phyloP scores from a whole-genome alignment of 2,113 vertebrate genomes.

The Strix aluco region DNA sequence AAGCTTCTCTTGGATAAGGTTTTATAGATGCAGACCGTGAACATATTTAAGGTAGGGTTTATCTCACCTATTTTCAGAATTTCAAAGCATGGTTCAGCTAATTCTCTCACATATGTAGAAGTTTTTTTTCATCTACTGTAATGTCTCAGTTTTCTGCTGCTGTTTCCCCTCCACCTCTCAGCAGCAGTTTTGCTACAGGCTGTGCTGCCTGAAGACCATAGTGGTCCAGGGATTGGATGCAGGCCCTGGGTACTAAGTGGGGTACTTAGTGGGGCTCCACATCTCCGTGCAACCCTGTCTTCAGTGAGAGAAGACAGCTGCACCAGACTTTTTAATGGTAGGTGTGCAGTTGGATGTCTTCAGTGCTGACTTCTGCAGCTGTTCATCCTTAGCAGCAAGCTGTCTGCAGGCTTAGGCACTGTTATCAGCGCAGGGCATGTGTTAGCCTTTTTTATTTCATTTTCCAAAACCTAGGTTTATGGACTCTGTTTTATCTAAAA shows the following conservation, averaged over 20 bases:
- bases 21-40: not conserved
- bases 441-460: not conserved
- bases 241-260: not conserved
- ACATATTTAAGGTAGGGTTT: not conserved
- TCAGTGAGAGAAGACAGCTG: not conserved
- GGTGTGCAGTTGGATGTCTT: not conserved
- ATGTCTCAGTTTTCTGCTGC: not conserved
- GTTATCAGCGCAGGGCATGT: accelerated
- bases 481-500: not conserved
- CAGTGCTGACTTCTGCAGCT: not conserved
- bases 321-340: not conserved
- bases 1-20: not conserved
- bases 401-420: not conserved
- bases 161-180: not conserved
- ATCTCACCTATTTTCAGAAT: not conserved
- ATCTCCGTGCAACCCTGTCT: not conserved
- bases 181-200: not conserved
- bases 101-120: not conserved
- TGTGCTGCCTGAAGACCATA: accelerated
- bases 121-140: not conserved
- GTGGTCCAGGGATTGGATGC: not conserved
- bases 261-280: not conserved
- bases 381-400: not conserved
- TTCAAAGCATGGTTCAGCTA: not conserved
- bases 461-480: not conserved